phyloP scores from a whole-genome alignment of 2,888 invertebrate species.

The Campoplex nolae region DNA sequence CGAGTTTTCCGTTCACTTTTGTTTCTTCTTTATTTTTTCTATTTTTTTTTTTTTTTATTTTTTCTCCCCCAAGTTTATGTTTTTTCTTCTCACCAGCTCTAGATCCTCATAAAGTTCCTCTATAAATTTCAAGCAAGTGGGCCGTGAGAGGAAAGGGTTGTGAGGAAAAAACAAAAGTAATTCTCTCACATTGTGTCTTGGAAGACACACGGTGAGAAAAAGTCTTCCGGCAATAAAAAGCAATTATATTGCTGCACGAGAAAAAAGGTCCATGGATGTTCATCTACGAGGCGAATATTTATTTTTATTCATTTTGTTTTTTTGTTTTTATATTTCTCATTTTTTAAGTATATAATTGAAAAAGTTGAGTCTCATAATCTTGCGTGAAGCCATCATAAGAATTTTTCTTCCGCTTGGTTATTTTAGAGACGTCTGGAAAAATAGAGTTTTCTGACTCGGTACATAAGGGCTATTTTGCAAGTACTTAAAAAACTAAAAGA shows the following conservation, averaged over 20 bases:
- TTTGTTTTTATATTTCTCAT: background rate
- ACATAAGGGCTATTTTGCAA: background rate
- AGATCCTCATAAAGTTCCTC: constrained; percentile 17
- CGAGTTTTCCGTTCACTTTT: background rate
- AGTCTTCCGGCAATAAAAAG: constrained; percentile 17
- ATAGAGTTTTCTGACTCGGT: background rate
- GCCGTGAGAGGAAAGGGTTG: background rate
- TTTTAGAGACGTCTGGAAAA: background rate
- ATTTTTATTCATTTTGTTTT: background rate
- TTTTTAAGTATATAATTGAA: background rate
- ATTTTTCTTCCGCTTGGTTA: background rate
- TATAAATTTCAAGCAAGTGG: constrained; percentile 44
- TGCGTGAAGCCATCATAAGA: background rate
- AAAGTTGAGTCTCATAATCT: background rate
- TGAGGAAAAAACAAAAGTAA: constrained; percentile 1
- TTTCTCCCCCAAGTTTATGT: background rate
- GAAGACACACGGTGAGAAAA: constrained; percentile 1
- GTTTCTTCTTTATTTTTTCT: no score
- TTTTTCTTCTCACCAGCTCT: constrained; percentile 1
- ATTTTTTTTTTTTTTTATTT: background rate
- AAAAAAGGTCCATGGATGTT: background rate
- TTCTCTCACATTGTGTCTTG: constrained; percentile 18
- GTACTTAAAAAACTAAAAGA: background rate
- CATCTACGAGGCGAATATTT: background rate
- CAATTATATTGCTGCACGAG: background rate